Base-by-base conservation (phyloP, 1,140 invertebrate species). In the Chrysomallon squamiferum region DNA sequence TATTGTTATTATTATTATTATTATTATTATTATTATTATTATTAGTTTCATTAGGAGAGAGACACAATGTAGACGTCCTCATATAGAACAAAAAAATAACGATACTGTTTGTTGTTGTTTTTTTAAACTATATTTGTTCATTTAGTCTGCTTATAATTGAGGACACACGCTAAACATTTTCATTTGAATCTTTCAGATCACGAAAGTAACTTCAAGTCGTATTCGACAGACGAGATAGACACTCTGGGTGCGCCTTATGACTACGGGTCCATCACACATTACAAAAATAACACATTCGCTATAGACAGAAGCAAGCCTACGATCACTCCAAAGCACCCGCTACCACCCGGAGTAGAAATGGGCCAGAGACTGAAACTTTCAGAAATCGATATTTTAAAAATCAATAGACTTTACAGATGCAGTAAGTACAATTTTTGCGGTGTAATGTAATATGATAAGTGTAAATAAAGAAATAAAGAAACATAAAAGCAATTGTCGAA, bases 211-310 rank as follows among this genome's bases (percentile, higher is more conserved):
- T 82, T 79, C 50, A 64, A 71, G 27, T 77, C 75, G 35, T 75
- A 74, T 61, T 35, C 54, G 6, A 27, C 18, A 11, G 65, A 59
- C 13, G 66, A 72, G 50, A 68, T 71, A 49, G 68, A 72, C 58
- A 73, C 67, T 22, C 65, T 83, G 18, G 71, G 65, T 73, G 87
- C 94, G 66, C 91, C 92, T 0, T 99, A 99, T 76, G 97, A 99
- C 83, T 98, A 96, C 72, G 75, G 77, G 7, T 82, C 78, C 29
- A 98, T 99, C 68, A 99, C 99, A 97, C 97, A 99, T 79, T 99
- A 99, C 83, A 95, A 95, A 0, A 89, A 94, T 38, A 97, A 98
- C 77, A 98, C 96, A 0, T 99, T 99, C 85, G 84, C 87, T 33
- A 83, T 80, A 52, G 85, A 88, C 65, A 73, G 84, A 13, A 76